Percentiles rank a stretch among this genome's conserved stretches.
phyloP scores from a whole-genome alignment of 2,113 vertebrate species.

The Osmerus eperlanus region DNA sequence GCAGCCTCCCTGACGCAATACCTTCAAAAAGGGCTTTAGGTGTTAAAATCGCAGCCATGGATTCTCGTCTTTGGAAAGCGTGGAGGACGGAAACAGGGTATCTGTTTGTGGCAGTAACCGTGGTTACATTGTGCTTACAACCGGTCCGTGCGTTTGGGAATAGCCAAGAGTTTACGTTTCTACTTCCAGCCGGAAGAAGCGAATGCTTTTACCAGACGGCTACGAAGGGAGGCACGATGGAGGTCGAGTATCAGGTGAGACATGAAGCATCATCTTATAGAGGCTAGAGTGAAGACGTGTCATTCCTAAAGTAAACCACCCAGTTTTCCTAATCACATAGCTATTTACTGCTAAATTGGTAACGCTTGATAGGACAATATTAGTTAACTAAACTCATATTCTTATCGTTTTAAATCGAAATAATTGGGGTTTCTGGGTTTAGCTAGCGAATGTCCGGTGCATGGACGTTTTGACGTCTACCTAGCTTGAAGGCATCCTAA shows the following conservation, averaged over 20 bases:
- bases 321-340: too few relatives aligned
- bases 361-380: too few relatives aligned
- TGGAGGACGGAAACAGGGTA: not conserved
- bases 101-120: conserved; percentile 15
- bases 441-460: too few relatives aligned
- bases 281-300: too few relatives aligned
- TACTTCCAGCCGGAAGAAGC: conserved; percentile 77
- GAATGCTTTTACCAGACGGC: conserved; percentile 84
- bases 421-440: too few relatives aligned
- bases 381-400: too few relatives aligned
- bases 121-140: conserved; percentile 23
- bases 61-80: not conserved
- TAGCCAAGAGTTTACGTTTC: conserved; percentile 81
- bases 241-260: conserved; percentile 86
- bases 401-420: too few relatives aligned
- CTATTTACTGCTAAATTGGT: too few relatives aligned
- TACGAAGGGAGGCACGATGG: conserved; percentile 75
- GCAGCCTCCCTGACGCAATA: not conserved
- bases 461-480: too few relatives aligned
- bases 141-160: conserved; percentile 49
- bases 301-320: too few relatives aligned
- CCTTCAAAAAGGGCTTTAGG: not conserved
- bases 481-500: too few relatives aligned
- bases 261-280: not conserved
- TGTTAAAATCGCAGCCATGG: not conserved